Evolutionary conservation across 2,888 invertebrate species (phyloP).

Genomic region (Amaurobius ferox): DNA sequence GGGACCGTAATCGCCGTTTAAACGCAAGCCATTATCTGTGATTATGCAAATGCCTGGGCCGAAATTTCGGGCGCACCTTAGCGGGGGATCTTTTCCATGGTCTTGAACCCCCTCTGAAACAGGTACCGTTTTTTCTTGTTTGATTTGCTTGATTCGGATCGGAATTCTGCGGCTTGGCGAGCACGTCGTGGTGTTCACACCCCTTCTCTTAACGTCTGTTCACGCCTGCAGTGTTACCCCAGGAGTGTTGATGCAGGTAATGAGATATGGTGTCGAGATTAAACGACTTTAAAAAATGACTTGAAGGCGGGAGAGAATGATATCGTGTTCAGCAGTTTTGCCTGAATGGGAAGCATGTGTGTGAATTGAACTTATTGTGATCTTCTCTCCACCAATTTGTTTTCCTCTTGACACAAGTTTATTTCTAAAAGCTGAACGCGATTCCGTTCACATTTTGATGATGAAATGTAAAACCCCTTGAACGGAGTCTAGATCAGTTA

Average conservation of each 20-base stretch:
- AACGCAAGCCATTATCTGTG: conserved; percentile 66
- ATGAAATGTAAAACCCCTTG: too few relatives aligned
- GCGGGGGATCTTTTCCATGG: background rate
- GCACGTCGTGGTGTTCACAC: conserved; percentile 37
- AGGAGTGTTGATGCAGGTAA: background rate
- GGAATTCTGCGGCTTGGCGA: background rate
- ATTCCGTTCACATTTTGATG: too few relatives aligned
- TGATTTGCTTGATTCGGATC: background rate
- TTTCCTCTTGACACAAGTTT: too few relatives aligned
- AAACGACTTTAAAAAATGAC: background rate
- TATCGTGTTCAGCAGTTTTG: too few relatives aligned
- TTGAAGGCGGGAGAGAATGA: background rate
- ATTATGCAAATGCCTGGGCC: conserved; percentile 59
- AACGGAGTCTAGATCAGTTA: too few relatives aligned
- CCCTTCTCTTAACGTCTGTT: conserved; percentile 55
- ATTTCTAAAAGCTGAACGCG: too few relatives aligned
- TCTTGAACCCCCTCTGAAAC: background rate
- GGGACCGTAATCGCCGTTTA: conserved; percentile 60
- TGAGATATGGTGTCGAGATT: conserved; percentile 5
- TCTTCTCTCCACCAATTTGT: too few relatives aligned
- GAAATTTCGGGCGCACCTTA: conserved; percentile 44
- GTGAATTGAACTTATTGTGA: too few relatives aligned
- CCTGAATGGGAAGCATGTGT: too few relatives aligned
- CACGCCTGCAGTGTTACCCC: conserved; percentile 40
- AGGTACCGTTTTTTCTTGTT: conserved; percentile 1